Evolutionary conservation across 2,113 vertebrate genomes (phyloP), one percentile per base, ranked within the genome.

Genomic region (Cinclus mexicanus): DNA sequence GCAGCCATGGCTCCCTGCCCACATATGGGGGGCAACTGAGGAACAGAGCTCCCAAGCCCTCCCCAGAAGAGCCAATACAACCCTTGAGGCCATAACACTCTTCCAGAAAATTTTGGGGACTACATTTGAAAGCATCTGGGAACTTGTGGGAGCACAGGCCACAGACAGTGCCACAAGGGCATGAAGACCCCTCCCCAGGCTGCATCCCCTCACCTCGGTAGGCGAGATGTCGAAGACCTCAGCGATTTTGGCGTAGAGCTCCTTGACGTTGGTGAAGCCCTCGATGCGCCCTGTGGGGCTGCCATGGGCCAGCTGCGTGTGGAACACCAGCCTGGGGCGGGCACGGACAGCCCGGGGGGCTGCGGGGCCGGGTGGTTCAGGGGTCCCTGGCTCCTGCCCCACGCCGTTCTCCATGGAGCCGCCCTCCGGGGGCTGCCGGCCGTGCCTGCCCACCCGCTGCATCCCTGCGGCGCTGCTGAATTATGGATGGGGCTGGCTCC

Each of bases 211-310:
- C 98, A 99, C 99, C 99, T 99, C 99, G 1, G 99, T 99, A 39
- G 99, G 98, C 5, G 99, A 99, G 96, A 99, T 99, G 94, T 98
- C 95, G 70, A 99, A 99, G 89, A 99, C 99, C 97, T 99, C 98
- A 0, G 99, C 99, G 8, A 99, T 99, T 98, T 99, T 99, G 96
- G 97, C 96, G 47, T 99, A 99, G 68, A 99, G 98, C 97, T 99
- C 99, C 94, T 99, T 99, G 80, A 99, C 99, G 8, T 99, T 99
- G 90, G 99, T 99, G 97, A 99, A 99, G 78, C 99, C 99, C 26
- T 99, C 99, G 67, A 99, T 99, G 88, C 97, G 98, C 47, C 98
- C 99, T 2, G 99, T 99, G 56, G 99, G 98, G 97, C 99, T 99
- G 71, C 99, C 99, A 5, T 99, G 99, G 28, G 99, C 99, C 96